These are phyloP conservation scores for Metaphire vulgaris DNA, from an alignment of 1,140 invertebrate genomes.

Conservation along the genomic window DNA sequence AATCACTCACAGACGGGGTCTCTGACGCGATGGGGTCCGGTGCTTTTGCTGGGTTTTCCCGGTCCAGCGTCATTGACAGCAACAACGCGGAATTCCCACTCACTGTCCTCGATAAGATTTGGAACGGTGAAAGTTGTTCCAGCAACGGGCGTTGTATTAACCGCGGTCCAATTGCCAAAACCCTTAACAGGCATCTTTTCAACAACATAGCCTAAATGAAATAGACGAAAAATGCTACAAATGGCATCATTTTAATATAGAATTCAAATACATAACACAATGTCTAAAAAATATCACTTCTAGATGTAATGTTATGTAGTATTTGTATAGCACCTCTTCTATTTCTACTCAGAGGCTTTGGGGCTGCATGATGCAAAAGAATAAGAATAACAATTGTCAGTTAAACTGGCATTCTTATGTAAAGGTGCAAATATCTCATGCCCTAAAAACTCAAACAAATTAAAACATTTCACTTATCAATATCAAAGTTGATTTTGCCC, in stretches of 20 bases:
- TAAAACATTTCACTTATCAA: not conserved
- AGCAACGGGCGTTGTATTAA: conserved; percentile 77
- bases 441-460: no score
- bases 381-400: no score
- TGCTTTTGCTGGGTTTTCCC: conserved; percentile 87
- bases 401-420: no score
- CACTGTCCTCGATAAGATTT: conserved; percentile 77
- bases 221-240: conserved; percentile 17
- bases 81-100: conserved; percentile 88
- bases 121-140: conserved; percentile 83
- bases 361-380: no score
- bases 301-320: no score
- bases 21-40: conserved; percentile 73
- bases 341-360: no score
- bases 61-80: conserved; percentile 93
- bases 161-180: conserved; percentile 81
- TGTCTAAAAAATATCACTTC: no score
- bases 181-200: conserved; percentile 83
- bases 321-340: no score
- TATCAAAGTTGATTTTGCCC: not conserved
- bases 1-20: conserved; percentile 70
- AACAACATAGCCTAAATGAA: conserved; percentile 68
- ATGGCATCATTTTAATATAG: no score
- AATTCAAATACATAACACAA: no score
- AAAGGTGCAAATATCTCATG: no score